Base-by-base conservation (phyloP, 2,113 vertebrate species). In the Orcinus orca region DNA sequence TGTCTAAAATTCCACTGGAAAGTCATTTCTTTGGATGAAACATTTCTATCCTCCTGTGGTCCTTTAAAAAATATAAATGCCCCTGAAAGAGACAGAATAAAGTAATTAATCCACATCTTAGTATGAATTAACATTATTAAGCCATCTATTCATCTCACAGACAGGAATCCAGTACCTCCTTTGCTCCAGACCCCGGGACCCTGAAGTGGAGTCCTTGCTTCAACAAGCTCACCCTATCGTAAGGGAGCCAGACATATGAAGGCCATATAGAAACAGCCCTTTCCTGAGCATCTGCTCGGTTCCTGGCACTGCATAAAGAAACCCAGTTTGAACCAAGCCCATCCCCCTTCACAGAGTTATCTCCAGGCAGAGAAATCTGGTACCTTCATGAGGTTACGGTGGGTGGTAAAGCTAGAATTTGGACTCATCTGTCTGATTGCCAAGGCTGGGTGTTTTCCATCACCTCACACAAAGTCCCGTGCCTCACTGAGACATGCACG, bases 11-110 rank as follows among this genome's bases (percentile, higher is more conserved):
- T 88, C 70, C 63, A 88, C 65, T 41, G 84, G 58, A 73, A 95
- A 95, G 50, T 76, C 26, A 36, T 77, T 85, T 82, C 79, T 93
- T 97, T 87, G 36, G 10, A 94, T 38, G 95, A 92, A 93, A 70
- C 13, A 74, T 83, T 87, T 86, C 9, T 86, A 62, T n/a, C 70
- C 87, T 94, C 53, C 38, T 68, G 44, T 74, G 14, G 65, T 63
- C 50, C 33, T 87, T 92, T 92, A 74, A 94, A 96, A 44, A 81
- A 63, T 55, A 73, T 55, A 81, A 60, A 85, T 60, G 33, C 80
- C 44, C 33, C 80, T 47, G n/a, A 86, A 94, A 86, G 55, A 67
- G 80, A 80, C 21, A 86, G 58, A 55, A 55, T 65, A 63, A 70
- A 73, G n/a, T 83, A 83, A 88, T 85, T 79, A 21, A 63, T 71